Evolutionary conservation across 2,113 vertebrate genomes (phyloP).

Genomic region (Anguilla japonica): DNA sequence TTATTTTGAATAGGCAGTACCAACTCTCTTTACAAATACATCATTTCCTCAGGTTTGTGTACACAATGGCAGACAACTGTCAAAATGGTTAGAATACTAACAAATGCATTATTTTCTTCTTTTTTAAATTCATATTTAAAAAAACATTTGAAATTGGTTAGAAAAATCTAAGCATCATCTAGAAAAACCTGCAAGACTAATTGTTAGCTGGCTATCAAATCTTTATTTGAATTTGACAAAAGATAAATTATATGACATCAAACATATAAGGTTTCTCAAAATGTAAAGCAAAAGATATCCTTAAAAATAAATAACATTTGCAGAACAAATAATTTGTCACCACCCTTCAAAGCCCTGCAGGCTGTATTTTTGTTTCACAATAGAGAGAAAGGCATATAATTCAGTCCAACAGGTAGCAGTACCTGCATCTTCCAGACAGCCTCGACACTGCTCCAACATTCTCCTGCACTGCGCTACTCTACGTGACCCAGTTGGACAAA

Average conservation of each 20-base stretch:
- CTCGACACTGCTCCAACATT: not conserved
- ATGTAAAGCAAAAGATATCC: not conserved
- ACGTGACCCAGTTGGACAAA: not conserved
- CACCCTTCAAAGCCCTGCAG: too few species aligned
- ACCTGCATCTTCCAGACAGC: not conserved
- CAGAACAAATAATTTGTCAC: not conserved
- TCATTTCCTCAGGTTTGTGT: constrained; percentile 57
- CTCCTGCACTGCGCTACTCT: not conserved
- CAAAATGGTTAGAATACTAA: constrained; percentile 34
- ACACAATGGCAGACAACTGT: constrained; percentile 51
- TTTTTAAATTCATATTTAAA: not conserved
- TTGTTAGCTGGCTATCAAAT: not conserved
- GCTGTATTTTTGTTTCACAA: not conserved
- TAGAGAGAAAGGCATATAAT: not conserved
- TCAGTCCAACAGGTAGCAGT: not conserved
- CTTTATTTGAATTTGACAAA: not conserved
- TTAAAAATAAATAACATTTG: constrained; percentile 7
- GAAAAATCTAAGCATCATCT: not conserved
- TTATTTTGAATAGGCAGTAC: constrained; percentile 66
- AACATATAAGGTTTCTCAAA: not conserved
- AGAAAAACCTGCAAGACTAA: not conserved
- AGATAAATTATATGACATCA: not conserved
- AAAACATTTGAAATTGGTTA: not conserved
- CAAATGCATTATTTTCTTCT: not conserved
- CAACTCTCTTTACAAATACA: constrained; percentile 54